phyloP scores from a whole-genome alignment of 2,113 vertebrate genomes.

The Pholis gunnellus region DNA sequence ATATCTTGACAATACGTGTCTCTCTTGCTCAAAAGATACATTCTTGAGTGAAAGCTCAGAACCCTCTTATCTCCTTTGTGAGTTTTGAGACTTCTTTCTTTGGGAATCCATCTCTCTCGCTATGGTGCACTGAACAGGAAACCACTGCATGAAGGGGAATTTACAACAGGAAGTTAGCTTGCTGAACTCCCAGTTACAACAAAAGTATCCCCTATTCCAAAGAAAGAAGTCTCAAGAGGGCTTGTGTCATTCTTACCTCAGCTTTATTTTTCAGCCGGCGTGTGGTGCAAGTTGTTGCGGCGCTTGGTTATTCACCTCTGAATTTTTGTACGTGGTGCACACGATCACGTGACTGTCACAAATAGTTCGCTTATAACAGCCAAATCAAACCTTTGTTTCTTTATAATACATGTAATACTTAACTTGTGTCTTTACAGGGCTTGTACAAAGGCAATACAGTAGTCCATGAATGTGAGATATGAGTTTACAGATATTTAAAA shows the following conservation, averaged over 20 bases:
- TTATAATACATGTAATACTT: no score
- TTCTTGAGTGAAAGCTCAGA: background rate
- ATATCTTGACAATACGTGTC: background rate
- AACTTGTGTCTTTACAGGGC: no score
- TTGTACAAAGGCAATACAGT: no score
- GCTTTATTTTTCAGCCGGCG: slow-evolving; percentile 22
- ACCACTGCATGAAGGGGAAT: slow-evolving; percentile 64
- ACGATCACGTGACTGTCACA: no score
- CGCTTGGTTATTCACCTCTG: no score
- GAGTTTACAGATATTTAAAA: no score
- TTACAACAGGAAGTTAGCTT: slow-evolving; percentile 73
- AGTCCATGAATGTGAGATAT: no score
- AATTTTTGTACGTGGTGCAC: no score
- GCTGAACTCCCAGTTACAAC: slow-evolving; percentile 58
- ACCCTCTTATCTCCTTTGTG: background rate
- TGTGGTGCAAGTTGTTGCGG: no score
- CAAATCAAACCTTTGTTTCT: no score
- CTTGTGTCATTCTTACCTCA: slow-evolving; percentile 26
- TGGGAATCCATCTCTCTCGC: slow-evolving; percentile 23
- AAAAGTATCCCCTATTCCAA: slow-evolving; percentile 43
- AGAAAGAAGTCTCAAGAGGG: slow-evolving; percentile 24
- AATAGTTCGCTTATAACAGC: no score
- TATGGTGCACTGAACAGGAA: slow-evolving; percentile 63
- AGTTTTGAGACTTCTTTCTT: slow-evolving; percentile 23
- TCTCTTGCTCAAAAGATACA: background rate